Conservation (phyloP, 2,113 vertebrate genomes). For the Larimichthys crocea region DNA sequence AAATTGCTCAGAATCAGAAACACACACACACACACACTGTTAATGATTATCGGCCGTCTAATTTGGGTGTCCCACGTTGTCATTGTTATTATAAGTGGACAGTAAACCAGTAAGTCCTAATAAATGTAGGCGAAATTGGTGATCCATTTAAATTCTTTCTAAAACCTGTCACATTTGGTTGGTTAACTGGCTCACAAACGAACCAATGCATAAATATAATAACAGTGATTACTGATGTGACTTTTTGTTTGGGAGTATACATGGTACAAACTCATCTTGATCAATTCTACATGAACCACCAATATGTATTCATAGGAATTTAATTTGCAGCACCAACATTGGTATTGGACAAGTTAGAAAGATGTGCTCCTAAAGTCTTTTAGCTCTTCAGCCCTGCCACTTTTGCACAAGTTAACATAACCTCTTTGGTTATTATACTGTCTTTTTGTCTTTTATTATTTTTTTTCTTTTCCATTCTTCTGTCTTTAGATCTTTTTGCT, state of each 20-base stretch:
- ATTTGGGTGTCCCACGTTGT: neutral
- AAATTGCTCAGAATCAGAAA: too few relatives aligned
- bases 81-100: neutral
- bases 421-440: neutral
- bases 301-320: too few relatives aligned
- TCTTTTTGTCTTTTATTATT: conserved; percentile 3
- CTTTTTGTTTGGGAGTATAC: neutral
- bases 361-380: neutral
- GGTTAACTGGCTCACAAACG: neutral
- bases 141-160: neutral
- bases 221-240: neutral
- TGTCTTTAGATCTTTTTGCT: neutral
- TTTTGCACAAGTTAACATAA: neutral
- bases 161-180: neutral
- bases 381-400: neutral
- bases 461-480: neutral
- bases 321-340: neutral
- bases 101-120: neutral
- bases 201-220: neutral
- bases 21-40: too few relatives aligned
- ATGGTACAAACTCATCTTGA: neutral
- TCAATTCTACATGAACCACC: neutral
- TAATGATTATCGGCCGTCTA: too few relatives aligned
- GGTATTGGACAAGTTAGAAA: neutral
- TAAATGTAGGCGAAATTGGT: neutral